Evolutionary conservation across 2,113 vertebrate species (phyloP), one percentile per base, ranked within the genome.

Genomic region (Callipepla squamata): DNA sequence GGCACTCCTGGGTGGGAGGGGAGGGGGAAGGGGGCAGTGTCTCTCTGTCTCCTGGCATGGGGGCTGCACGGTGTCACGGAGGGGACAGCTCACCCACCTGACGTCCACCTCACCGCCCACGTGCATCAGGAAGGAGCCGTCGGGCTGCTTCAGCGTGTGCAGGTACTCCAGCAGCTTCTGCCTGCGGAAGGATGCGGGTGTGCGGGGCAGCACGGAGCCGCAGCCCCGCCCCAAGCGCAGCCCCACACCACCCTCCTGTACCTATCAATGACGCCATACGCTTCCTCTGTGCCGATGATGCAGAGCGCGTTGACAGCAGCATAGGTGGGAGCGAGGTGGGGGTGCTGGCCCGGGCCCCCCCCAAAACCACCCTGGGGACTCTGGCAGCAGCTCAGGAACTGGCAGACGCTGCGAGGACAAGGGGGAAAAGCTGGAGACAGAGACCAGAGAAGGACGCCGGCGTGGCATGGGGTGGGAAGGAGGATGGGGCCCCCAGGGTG

Each of bases 111-210:
- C 99, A 18, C 99, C 99, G 20, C 99, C 99, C 3, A 98, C 53
- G 0, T 99, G 99, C 99, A 99, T 99, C 96, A 99, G 98, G 75
- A 99, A 99, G 86, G 99, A 99, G 92, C 99, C 99, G 11, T 99
- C 98, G 2, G 98, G 98, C 95, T 99, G 99, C 96, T 99, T 99
- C 96, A 99, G 97, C 0, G 98, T 98, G 96, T 97, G 97, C 44
- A 99, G 96, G 95, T 99, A 99, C 78, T 98, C 97, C 86, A 99
- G 96, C n/a, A 99, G 98, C 97, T 98, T 99, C 97, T 99, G 98
- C 97, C 99, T 99, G 96, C 11, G 30, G 91, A 62, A 93, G 13
- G 94, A 98, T 98, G 93, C 2, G 47, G 92, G 72, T 18, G 47
- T 23, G 16, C 11, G 32, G 9, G 61, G 21, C n/a, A 11, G 42